Evolutionary conservation across 2,113 vertebrate species (phyloP), one percentile per base, ranked within the genome.

Genomic region (Australoheros scitulus): DNA sequence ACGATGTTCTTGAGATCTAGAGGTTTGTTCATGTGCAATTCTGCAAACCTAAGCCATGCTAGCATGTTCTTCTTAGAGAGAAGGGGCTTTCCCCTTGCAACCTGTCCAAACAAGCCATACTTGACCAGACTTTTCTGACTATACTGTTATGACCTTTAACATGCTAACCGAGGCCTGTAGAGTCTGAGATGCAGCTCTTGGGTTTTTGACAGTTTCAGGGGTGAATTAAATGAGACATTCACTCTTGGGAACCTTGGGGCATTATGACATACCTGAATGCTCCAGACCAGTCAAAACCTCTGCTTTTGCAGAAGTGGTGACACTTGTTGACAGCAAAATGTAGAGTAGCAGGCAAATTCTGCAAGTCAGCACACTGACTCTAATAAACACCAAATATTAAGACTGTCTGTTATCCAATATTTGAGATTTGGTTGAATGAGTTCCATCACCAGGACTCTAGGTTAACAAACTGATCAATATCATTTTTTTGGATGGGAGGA

Each of bases 401-500:
- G 24, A 52, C 65, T 52, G 17, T 61, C 7, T 20, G 65, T 58
- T 29, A 41, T 52, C 56, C 22, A 15, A 15, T 2, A 65, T 79
- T 80, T 36, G 22, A 74, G 77, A 11, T 77, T 64, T 1, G 3
- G 4, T 76, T 68, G 85, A 86, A 80, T 41, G 50, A 64, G 68
- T 36, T 87, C 63, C 60, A n/a, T 4, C 20, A 26, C 43, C 41
- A 26, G 17, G 68, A 55, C 41, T 11, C 1, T 74, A 85, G 36
- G 61, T 83, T 81, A 76, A 89, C 47, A 65, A 79, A 68, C 38
- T 83, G 87, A 94, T 93, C 92, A 94, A 95, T 94, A 93, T 34
- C 61, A 64, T 47, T 83, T 78, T 76, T 63, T n/a, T 26, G 38
- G 61, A 5, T 55, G 61, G 61, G 79, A 22, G 65, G 83, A 34